phyloP scores from a whole-genome alignment of 2,888 invertebrate species.

The Petrolisthes cinctipes region DNA sequence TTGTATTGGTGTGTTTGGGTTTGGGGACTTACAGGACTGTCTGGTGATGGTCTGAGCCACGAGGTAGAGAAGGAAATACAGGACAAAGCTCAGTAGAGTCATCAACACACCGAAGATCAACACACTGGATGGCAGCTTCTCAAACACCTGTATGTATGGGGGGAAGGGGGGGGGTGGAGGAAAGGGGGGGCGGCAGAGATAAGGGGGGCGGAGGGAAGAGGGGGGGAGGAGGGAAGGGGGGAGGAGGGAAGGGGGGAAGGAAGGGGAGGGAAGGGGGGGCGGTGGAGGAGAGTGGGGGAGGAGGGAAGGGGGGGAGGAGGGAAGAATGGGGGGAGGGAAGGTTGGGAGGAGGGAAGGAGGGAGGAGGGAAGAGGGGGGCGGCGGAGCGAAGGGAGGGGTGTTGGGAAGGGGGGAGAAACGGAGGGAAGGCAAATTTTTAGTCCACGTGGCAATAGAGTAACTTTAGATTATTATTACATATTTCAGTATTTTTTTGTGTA shows the following conservation, averaged over 20 bases:
- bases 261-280: too few species aligned
- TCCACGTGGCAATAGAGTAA: neutral
- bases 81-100: constrained; percentile 68
- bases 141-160: constrained; percentile 69
- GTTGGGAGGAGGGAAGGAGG: neutral
- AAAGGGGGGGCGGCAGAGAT: too few species aligned
- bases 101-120: constrained; percentile 69
- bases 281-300: too few species aligned
- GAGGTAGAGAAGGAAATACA: constrained; percentile 68
- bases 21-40: constrained; percentile 68
- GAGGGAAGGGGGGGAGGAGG: neutral
- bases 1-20: too few species aligned
- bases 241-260: too few species aligned
- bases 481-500: neutral
- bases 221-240: too few species aligned
- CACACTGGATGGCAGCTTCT: constrained; percentile 70
- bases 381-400: neutral
- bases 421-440: neutral
- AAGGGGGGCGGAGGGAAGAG: too few species aligned
- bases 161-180: neutral
- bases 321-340: neutral
- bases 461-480: neutral
- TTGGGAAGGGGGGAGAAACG: neutral
- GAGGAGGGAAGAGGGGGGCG: neutral
- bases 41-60: constrained; percentile 69